Evolutionary conservation across 2,113 vertebrate genomes (phyloP).

Genomic region (Semicossyphus pulcher): DNA sequence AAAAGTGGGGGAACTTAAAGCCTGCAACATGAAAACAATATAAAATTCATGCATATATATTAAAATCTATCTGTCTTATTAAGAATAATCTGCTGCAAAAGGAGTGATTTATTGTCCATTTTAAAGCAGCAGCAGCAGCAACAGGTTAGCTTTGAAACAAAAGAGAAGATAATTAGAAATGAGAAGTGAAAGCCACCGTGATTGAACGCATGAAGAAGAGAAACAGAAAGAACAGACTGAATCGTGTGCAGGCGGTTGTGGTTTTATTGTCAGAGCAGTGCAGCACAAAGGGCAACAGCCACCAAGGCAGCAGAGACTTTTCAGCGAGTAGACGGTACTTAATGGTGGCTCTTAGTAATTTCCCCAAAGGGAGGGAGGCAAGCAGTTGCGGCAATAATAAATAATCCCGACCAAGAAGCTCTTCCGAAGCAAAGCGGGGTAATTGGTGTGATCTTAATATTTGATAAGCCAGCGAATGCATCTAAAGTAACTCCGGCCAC

Average conservation of each 20-base stretch:
- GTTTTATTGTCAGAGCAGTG: slow-evolving; percentile 18
- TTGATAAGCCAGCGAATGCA: slow-evolving; percentile 51
- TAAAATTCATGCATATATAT: not conserved
- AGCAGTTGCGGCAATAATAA: slow-evolving; percentile 45
- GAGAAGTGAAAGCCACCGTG: not conserved
- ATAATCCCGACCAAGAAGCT: slow-evolving; percentile 52
- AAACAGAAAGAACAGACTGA: not conserved
- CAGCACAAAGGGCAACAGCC: slow-evolving; percentile 17
- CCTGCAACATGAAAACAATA: not conserved
- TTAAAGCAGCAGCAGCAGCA: slow-evolving; percentile 19
- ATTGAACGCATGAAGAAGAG: slow-evolving; percentile 9
- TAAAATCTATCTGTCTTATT: slow-evolving; percentile 1
- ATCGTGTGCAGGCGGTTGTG: slow-evolving; percentile 6
- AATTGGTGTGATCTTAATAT: slow-evolving; percentile 62
- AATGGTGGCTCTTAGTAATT: slow-evolving; percentile 29
- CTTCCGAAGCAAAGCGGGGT: slow-evolving; percentile 42
- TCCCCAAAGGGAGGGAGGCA: slow-evolving; percentile 14
- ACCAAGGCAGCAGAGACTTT: slow-evolving; percentile 12
- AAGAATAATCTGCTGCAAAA: slow-evolving; percentile 25
- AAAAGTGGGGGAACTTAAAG: slow-evolving; percentile 25
- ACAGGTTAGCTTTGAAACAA: slow-evolving; percentile 21
- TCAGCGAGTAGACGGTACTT: slow-evolving; percentile 8
- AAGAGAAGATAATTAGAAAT: too few relatives aligned
- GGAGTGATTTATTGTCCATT: slow-evolving; percentile 26
- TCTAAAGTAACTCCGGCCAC: slow-evolving; percentile 49